Evolutionary conservation across 2,113 vertebrate genomes (phyloP), one percentile per base, ranked within the genome.

Genomic region (Andinoacara biseriatus): DNA sequence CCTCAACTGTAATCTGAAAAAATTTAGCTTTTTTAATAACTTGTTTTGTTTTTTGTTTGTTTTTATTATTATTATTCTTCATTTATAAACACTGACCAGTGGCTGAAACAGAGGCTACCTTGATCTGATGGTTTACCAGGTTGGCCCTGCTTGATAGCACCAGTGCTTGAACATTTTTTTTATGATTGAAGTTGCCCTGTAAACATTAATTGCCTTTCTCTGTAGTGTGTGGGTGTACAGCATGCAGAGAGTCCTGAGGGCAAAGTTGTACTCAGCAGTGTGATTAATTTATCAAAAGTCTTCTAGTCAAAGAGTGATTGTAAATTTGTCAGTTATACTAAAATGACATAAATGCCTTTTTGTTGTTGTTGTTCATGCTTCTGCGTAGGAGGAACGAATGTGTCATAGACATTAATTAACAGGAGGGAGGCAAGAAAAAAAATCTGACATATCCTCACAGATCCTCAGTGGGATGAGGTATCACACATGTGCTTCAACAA

Each of bases 401-500:
- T 67, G 15, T 11, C 10, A 11, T 40, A 40, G 38, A 40, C 10
- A 2, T 40, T 40, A 40, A 40, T 10, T 40, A 40, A 11, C 38
- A 40, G 10, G 8, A 10, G 10, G 38, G 38, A 40, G 38, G 38
- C 38, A 40, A 40, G 38, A 33, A 40, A 40, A 38, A 40, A 11
- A 40, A 40, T 2, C 22, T 29, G 63, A 46, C 5, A 3, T 67
- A 24, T 46, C 40, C 11, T 43, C 13, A 43, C 40, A n/a, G n/a
- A n/a, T n/a, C n/a, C n/a, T n/a, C n/a, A n/a, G n/a, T n/a, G 40
- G 0, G 9, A 3, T 49, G 1, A 49, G 0, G 26, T 69, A 24
- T 49, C 63, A 69, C 63, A 69, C 24, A 49, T 69, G 65, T 26
- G 2, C 65, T 69, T 24, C 24, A 69, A 20, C 43, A 31, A 69